Conservation (phyloP, 2,797 vertebrate species). For the Clarias laeviceps region DNA sequence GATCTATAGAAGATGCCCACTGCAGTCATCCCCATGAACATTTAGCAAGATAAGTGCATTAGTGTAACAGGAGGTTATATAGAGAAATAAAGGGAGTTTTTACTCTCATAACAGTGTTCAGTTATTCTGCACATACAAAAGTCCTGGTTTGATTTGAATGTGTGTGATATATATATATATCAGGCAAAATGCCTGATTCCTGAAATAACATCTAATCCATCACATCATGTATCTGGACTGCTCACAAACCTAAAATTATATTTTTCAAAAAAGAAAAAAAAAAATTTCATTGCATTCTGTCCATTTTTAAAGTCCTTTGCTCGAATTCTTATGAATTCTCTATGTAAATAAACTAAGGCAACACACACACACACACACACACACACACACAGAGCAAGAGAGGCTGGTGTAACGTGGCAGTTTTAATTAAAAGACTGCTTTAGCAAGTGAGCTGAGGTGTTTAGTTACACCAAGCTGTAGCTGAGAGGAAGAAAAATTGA, state of each 20-base stretch:
- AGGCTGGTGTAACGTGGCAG: conserved; percentile 6
- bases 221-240: background rate
- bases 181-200: background rate
- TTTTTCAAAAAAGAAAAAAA: background rate
- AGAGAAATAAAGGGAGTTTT: too few relatives aligned
- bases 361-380: conserved; percentile 5
- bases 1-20: background rate
- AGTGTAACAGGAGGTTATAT: too few relatives aligned
- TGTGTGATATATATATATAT: too few relatives aligned
- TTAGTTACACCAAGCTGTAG: conserved; percentile 28
- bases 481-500: conserved; percentile 57
- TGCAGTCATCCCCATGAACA: too few relatives aligned
- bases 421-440: conserved; percentile 30
- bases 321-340: background rate
- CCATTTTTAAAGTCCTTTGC: background rate
- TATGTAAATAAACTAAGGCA: background rate
- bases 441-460: conserved; percentile 29
- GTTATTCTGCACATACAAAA: too few relatives aligned
- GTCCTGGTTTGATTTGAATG: too few relatives aligned
- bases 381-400: background rate
- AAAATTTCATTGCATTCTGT: background rate
- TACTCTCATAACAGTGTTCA: too few relatives aligned
- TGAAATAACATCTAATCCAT: background rate
- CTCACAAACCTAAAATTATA: background rate
- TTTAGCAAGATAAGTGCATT: too few relatives aligned